A percentile compares a stretch with the other conserved stretches of the same genome.
phyloP scores from a whole-genome alignment of 2,113 vertebrate species.

The Brachypteracias leptosomus region DNA sequence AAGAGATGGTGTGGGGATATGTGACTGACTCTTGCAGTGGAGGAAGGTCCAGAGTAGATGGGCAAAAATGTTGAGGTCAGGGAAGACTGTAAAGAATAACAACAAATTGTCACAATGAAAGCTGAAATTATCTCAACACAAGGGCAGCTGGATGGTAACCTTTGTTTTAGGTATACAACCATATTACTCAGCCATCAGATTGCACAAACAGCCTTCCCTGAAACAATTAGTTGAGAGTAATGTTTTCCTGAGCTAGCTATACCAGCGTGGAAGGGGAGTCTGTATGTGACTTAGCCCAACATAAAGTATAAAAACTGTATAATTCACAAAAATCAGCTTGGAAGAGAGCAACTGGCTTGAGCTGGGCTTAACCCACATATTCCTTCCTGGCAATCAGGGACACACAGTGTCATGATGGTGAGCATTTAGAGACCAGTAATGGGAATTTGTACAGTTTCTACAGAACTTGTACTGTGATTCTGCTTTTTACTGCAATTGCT shows the following conservation, averaged over 20 bases:
- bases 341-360: neutral
- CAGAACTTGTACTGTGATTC: neutral
- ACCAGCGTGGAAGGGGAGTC: neutral
- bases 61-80: neutral
- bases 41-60: neutral
- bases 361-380: neutral
- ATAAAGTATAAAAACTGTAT: neutral
- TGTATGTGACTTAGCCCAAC: neutral
- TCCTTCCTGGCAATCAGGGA: neutral
- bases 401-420: neutral
- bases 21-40: neutral
- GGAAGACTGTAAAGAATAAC: neutral
- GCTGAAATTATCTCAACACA: neutral
- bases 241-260: neutral
- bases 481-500: neutral
- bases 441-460: neutral
- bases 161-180: neutral
- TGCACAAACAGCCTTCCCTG: neutral
- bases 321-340: neutral
- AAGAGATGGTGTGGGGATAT: neutral
- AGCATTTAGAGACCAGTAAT: neutral
- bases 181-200: neutral
- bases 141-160: neutral
- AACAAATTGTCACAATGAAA: neutral
- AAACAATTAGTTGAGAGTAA: neutral